These are phyloP conservation scores for Glossophaga mutica DNA, from an alignment of 2,797 vertebrate species.

Conservation along the genomic window DNA sequence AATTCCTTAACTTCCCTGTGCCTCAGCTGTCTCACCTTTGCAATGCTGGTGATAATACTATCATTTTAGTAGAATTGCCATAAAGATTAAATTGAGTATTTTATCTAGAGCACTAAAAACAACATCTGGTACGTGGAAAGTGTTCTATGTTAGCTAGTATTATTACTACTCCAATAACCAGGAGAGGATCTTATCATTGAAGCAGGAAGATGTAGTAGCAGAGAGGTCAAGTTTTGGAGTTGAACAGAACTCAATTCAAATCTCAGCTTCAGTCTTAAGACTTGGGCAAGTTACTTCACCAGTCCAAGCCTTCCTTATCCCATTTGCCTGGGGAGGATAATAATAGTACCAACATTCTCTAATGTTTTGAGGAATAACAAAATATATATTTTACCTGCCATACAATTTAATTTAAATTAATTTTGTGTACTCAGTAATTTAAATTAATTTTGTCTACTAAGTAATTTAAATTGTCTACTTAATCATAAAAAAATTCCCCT, in stretches of 20 bases:
- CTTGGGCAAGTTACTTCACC: background rate
- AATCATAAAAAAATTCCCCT: background rate
- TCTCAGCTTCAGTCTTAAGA: background rate
- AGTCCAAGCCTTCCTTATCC: background rate
- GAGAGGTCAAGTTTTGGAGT: background rate
- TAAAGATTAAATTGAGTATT: background rate
- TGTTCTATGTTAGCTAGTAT: background rate
- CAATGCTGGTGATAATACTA: background rate
- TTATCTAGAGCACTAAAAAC: background rate
- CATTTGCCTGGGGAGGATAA: background rate
- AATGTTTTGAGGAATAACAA: background rate
- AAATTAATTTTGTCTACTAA: background rate
- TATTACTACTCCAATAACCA: background rate
- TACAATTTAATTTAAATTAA: background rate
- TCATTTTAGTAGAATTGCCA: background rate
- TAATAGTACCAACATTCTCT: background rate
- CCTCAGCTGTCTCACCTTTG: background rate
- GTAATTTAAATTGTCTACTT: background rate
- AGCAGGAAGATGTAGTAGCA: background rate
- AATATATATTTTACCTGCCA: background rate
- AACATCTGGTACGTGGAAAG: background rate
- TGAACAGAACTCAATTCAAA: background rate
- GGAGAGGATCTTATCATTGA: background rate
- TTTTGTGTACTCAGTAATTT: background rate
- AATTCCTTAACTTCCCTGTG: background rate